A percentile compares a stretch with the other conserved stretches of the same genome.
These are phyloP conservation scores for Sminthurides bifidus DNA, from an alignment of 1,140 invertebrate genomes.

Conservation along the genomic window DNA sequence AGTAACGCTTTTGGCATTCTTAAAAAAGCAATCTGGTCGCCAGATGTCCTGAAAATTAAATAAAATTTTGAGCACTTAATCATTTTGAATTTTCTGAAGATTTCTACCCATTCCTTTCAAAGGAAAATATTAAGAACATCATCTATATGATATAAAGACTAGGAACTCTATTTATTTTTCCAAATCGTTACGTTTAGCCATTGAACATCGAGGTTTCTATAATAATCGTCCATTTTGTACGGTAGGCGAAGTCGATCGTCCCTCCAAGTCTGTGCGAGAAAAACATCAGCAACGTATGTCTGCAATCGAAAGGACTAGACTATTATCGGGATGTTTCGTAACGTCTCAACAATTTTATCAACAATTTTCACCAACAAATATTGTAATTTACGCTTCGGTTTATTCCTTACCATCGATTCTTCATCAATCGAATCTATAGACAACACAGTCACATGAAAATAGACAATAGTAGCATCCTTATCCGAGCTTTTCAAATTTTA, in stretches of 20 bases:
- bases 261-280: conserved; percentile 84
- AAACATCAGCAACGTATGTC: conserved; percentile 82
- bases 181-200: conserved; percentile 54
- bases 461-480: conserved; percentile 69
- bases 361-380: too few species aligned
- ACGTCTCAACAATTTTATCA: too few species aligned
- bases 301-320: conserved; percentile 33
- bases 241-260: conserved; percentile 67
- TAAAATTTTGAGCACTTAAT: background rate
- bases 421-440: conserved; percentile 84
- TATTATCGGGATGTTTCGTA: too few species aligned
- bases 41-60: conserved; percentile 58
- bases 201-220: conserved; percentile 74
- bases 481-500: conserved; percentile 64
- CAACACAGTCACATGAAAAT: conserved; percentile 86
- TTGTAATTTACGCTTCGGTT: too few species aligned
- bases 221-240: conserved; percentile 85
- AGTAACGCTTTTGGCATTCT: conserved; percentile 83
- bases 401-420: conserved; percentile 64
- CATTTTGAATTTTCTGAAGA: too few species aligned
- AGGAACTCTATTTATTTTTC: conserved; percentile 1
- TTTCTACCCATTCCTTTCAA: too few species aligned
- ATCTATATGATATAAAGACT: background rate
- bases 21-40: conserved; percentile 84
- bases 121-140: background rate